Evolutionary conservation across 2,113 vertebrate species (phyloP).

Genomic region (Dunckerocampus dactyliophorus): DNA sequence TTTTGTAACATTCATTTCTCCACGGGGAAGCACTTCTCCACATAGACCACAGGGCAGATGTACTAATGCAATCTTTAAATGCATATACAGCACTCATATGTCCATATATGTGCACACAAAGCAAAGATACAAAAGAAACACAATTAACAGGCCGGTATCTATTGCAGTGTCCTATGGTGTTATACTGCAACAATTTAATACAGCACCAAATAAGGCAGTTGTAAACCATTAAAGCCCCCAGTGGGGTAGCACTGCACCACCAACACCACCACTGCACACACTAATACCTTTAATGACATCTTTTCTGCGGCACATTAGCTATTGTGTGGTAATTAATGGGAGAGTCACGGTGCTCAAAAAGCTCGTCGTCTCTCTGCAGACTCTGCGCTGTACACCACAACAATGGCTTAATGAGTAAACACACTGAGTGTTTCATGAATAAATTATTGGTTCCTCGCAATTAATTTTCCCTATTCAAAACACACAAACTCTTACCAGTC

Average conservation of each 20-base stretch:
- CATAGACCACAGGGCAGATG: conserved; percentile 4
- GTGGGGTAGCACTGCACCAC: conserved; percentile 37
- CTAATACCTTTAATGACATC: conserved; percentile 57
- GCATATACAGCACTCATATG: background rate
- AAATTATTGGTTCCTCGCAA: conserved; percentile 63
- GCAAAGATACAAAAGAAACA: background rate
- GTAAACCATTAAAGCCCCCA: conserved; percentile 39
- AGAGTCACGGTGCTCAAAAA: conserved; percentile 60
- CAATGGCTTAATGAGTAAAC: conserved; percentile 74
- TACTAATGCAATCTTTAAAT: background rate
- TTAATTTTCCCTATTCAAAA: conserved; percentile 64
- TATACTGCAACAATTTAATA: conserved; percentile 29
- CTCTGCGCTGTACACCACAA: conserved; percentile 52
- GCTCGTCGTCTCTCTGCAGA: conserved; percentile 62
- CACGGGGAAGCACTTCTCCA: conserved; percentile 14
- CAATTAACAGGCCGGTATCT: conserved; percentile 13
- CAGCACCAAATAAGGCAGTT: conserved; percentile 38
- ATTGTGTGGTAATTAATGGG: conserved; percentile 71
- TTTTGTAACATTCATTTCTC: conserved; percentile 8
- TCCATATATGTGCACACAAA: background rate
- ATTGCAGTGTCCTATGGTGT: conserved; percentile 8
- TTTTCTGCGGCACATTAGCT: conserved; percentile 68
- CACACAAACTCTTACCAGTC: conserved; percentile 31
- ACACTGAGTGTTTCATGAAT: conserved; percentile 62
- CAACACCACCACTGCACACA: conserved; percentile 13